phyloP scores from a whole-genome alignment of 2,888 invertebrate genomes.

The Hyles lineata region DNA sequence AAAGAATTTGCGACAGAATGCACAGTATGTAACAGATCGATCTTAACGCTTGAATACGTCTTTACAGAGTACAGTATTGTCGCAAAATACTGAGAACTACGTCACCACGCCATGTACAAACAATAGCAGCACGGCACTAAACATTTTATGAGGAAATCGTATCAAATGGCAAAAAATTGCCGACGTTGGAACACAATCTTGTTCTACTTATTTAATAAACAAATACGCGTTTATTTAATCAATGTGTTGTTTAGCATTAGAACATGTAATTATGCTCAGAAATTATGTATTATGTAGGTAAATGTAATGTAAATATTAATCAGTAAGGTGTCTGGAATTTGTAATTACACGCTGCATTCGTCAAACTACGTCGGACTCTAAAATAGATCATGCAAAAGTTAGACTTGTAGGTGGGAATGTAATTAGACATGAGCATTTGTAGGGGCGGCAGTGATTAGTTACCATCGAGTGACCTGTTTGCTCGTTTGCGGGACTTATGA shows the following conservation, averaged over 20 bases:
- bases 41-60: not conserved
- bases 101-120: not conserved
- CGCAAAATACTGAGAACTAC: not conserved
- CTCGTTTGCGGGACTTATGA: too few relatives aligned
- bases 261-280: too few relatives aligned
- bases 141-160: not conserved
- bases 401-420: not conserved
- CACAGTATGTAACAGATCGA: not conserved
- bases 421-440: not conserved
- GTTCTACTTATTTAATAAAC: not conserved
- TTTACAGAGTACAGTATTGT: not conserved
- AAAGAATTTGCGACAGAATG: too few relatives aligned
- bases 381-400: not conserved
- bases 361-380: not conserved
- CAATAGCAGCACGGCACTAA: not conserved
- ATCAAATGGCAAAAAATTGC: not conserved
- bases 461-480: too few relatives aligned
- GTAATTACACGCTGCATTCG: not conserved
- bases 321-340: not conserved
- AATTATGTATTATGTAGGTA: not conserved
- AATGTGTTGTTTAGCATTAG: not conserved
- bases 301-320: too few relatives aligned
- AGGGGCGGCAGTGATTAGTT: not conserved
- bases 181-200: not conserved
- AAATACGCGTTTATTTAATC: not conserved